phyloP scores from a whole-genome alignment of 2,797 vertebrate genomes.

The Neosilurus hyrtlii region DNA sequence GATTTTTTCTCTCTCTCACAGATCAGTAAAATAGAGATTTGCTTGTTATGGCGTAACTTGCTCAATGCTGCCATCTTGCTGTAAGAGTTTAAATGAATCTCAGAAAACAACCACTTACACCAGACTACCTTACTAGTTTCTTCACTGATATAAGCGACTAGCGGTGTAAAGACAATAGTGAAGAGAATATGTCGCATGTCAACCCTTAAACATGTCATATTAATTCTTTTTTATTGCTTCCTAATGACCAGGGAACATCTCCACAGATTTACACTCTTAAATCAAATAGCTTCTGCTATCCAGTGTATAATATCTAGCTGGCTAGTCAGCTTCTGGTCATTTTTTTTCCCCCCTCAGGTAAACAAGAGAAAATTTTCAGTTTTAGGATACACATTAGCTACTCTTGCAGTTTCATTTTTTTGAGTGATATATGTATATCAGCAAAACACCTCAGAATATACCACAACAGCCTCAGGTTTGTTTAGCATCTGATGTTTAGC shows the following conservation, averaged over 20 bases:
- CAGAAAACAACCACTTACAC: slow-evolving; percentile 3
- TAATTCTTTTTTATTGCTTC: not conserved
- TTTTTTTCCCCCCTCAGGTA: not conserved
- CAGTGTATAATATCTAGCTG: not conserved
- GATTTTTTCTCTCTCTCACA: slow-evolving; percentile 28
- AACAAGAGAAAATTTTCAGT: not conserved
- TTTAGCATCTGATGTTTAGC: too few relatives aligned
- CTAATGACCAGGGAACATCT: not conserved
- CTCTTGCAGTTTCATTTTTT: not conserved
- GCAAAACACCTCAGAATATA: not conserved
- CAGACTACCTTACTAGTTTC: not conserved
- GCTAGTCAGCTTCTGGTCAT: not conserved
- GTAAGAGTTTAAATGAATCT: slow-evolving; percentile 39
- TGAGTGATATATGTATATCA: not conserved
- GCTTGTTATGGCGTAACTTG: slow-evolving; percentile 36
- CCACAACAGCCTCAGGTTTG: not conserved
- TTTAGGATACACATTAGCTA: not conserved
- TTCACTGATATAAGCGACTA: not conserved
- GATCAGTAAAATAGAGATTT: slow-evolving; percentile 17
- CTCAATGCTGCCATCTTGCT: slow-evolving; percentile 75
- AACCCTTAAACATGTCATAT: not conserved
- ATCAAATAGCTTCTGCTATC: not conserved
- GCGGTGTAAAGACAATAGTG: not conserved
- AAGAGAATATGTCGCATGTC: not conserved
- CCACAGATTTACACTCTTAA: not conserved